These are phyloP conservation scores for Parelbella ahira DNA, from an alignment of 2,888 invertebrate genomes.

Conservation along the genomic window DNA sequence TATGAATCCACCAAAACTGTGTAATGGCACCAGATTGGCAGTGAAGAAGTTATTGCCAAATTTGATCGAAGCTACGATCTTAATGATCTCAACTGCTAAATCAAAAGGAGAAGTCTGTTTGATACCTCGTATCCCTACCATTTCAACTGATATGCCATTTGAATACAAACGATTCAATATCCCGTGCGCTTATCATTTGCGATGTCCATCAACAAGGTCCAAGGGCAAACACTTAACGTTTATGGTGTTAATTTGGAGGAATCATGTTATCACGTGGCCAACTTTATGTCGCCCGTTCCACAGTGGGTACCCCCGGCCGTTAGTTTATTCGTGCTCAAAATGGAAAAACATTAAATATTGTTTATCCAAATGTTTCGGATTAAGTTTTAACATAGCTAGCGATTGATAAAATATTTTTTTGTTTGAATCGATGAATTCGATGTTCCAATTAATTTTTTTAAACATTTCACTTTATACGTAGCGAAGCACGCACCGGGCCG, in stretches of 20 bases:
- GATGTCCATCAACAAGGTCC: slow-evolving; percentile 35
- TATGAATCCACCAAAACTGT: too few relatives aligned
- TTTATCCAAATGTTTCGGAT: slow-evolving; percentile 5
- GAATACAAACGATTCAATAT: too few relatives aligned
- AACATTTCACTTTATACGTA: slow-evolving; percentile 2
- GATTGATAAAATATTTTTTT: neutral
- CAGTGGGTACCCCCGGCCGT: slow-evolving; percentile 1
- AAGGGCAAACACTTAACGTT: slow-evolving; percentile 22
- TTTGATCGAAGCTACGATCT: too few relatives aligned
- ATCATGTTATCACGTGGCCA: slow-evolving; percentile 29
- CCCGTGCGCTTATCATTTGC: too few relatives aligned
- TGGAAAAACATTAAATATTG: too few relatives aligned
- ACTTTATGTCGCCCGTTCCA: slow-evolving; percentile 26
- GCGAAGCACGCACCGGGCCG: slow-evolving; percentile 4
- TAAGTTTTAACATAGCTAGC: slow-evolving; percentile 1
- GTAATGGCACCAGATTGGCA: too few relatives aligned
- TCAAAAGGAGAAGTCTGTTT: too few relatives aligned
- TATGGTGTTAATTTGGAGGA: slow-evolving; percentile 25
- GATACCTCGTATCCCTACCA: too few relatives aligned
- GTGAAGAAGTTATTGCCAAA: too few relatives aligned
- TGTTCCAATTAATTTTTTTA: slow-evolving; percentile 5
- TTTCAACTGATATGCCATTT: too few relatives aligned
- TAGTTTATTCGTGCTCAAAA: neutral
- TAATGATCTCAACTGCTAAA: too few relatives aligned
- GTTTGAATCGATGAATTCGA: slow-evolving; percentile 4